Percentiles rank a stretch among this genome's conserved stretches.
Evolutionary conservation across 2,797 vertebrate genomes (phyloP).

Genomic region (Menidia menidia): DNA sequence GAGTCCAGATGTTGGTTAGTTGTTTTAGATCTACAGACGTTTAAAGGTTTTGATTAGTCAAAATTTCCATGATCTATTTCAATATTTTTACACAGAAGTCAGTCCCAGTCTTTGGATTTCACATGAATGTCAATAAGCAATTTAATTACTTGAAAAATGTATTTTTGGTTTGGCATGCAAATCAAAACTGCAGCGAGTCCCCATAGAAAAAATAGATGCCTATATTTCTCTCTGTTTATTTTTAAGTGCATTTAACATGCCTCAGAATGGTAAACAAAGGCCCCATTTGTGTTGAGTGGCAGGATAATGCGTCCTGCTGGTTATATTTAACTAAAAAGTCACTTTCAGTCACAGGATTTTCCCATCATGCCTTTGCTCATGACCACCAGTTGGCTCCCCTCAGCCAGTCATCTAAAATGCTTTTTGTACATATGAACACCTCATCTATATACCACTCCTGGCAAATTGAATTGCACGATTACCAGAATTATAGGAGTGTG

Average conservation of each 20-base stretch:
- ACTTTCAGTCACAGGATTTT: conserved; percentile 25
- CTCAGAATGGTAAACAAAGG: neutral
- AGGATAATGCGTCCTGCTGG: conserved; percentile 1
- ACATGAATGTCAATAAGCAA: too few relatives aligned
- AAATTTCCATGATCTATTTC: too few relatives aligned
- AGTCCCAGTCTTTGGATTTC: too few relatives aligned
- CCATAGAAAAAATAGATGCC: too few relatives aligned
- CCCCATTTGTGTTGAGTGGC: conserved; percentile 2
- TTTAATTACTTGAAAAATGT: too few relatives aligned
- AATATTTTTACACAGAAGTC: too few relatives aligned
- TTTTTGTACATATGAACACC: conserved; percentile 23
- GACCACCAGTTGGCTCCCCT: conserved; percentile 12
- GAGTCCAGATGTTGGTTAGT: too few relatives aligned
- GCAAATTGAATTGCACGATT: conserved; percentile 9
- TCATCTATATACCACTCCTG: conserved; percentile 8
- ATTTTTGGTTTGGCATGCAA: too few relatives aligned
- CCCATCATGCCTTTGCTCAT: conserved; percentile 7
- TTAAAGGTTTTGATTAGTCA: too few relatives aligned
- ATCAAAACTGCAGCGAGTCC: too few relatives aligned
- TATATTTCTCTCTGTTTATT: neutral
- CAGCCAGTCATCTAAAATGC: conserved; percentile 28
- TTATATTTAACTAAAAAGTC: conserved; percentile 22
- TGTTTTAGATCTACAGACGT: too few relatives aligned
- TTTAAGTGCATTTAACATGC: neutral
- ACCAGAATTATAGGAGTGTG: neutral